phyloP scores from a whole-genome alignment of 2,113 vertebrate species.

The Pachypanchax playfairii region DNA sequence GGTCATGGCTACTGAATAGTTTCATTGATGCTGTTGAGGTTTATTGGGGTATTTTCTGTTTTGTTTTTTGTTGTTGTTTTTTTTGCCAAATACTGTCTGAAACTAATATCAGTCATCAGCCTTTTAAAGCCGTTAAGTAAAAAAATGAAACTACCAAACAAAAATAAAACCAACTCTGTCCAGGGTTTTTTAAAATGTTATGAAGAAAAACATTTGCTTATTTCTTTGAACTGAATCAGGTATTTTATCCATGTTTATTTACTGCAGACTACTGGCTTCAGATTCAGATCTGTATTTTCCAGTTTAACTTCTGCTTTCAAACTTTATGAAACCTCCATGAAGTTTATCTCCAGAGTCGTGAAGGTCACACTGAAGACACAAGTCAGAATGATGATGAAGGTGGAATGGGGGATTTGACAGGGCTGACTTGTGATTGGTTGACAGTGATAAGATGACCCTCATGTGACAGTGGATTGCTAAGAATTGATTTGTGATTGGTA shows the following conservation, averaged over 20 bases:
- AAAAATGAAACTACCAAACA: not conserved
- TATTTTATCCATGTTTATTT: no score
- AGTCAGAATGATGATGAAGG: slow-evolving; percentile 36
- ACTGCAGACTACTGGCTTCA: no score
- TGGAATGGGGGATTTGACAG: slow-evolving; percentile 54
- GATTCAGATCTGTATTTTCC: not conserved
- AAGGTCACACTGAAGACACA: slow-evolving; percentile 48
- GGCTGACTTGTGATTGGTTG: slow-evolving; percentile 61
- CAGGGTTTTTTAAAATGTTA: not conserved
- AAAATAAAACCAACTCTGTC: slow-evolving; percentile 18
- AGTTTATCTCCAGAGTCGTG: slow-evolving; percentile 7
- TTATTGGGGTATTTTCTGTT: no score
- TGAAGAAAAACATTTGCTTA: not conserved
- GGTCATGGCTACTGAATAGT: not conserved
- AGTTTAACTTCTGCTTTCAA: not conserved
- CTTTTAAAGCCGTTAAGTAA: not conserved
- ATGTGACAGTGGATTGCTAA: slow-evolving; percentile 55
- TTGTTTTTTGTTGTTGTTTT: no score
- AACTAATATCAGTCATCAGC: not conserved
- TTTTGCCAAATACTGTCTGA: no score
- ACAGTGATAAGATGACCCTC: slow-evolving; percentile 33
- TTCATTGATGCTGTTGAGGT: no score
- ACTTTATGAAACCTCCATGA: not conserved
- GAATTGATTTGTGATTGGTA: slow-evolving; percentile 61
- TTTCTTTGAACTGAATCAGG: not conserved